Conservation (phyloP, 35 echinoderm and acorn worm species). For the Ophiothrix spiculata region DNA sequence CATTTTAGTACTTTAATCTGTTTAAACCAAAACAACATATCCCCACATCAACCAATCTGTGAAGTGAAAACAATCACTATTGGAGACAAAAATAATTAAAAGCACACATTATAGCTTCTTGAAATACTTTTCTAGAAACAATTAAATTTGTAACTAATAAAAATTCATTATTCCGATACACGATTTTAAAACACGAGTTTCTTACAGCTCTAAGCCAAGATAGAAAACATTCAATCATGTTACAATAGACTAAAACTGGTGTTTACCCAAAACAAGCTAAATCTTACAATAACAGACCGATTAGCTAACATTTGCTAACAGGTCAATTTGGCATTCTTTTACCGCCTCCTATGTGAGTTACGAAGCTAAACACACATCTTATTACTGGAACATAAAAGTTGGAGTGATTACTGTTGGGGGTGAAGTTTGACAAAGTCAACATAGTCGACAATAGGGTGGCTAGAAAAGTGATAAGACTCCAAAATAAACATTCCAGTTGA, state of each 20-base stretch:
- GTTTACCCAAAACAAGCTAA: not conserved
- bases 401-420: not conserved
- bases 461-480: not conserved
- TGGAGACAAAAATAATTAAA: too few relatives aligned
- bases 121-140: too few relatives aligned
- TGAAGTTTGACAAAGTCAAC: not conserved
- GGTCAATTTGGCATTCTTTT: not conserved
- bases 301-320: not conserved
- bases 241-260: not conserved
- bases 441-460: not conserved
- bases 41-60: too few relatives aligned
- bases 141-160: too few relatives aligned
- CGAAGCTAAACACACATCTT: not conserved
- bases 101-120: too few relatives aligned
- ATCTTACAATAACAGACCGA: not conserved
- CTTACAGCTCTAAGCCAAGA: too few relatives aligned
- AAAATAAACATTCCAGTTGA: not conserved
- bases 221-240: too few relatives aligned
- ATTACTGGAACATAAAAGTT: not conserved
- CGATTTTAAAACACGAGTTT: too few relatives aligned
- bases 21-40: too few relatives aligned
- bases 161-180: too few relatives aligned
- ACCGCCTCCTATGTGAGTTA: not conserved
- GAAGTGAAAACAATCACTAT: too few relatives aligned
- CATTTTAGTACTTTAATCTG: too few relatives aligned